These are phyloP conservation scores for Tangachromis dhanisi DNA, from an alignment of 2,113 vertebrate species.

Conservation along the genomic window DNA sequence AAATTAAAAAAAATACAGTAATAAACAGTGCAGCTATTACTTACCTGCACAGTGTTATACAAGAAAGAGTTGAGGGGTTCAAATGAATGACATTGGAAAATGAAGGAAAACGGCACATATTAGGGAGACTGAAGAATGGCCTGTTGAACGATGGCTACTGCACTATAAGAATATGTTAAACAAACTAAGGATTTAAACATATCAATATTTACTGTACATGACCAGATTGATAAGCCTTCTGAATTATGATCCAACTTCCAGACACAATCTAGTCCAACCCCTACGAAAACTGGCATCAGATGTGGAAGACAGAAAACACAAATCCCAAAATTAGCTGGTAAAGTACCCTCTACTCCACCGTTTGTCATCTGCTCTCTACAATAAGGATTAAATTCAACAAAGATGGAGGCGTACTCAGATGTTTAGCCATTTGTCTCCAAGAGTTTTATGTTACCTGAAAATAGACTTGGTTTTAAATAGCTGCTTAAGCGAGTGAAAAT, in stretches of 20 bases:
- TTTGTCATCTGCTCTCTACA: slow-evolving; percentile 30
- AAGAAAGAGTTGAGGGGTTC: neutral
- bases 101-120: neutral
- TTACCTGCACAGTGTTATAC: slow-evolving; percentile 29
- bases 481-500: neutral
- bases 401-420: slow-evolving; percentile 64
- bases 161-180: neutral
- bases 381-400: slow-evolving; percentile 63
- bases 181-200: neutral
- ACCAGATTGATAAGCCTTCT: slow-evolving; percentile 14
- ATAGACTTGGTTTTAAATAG: slow-evolving; percentile 5
- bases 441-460: slow-evolving; percentile 57
- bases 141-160: neutral
- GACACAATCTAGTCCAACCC: slow-evolving; percentile 44
- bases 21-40: slow-evolving; percentile 11
- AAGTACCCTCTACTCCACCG: slow-evolving; percentile 29
- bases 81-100: slow-evolving; percentile 22
- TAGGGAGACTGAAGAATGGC: neutral
- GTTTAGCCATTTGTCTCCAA: slow-evolving; percentile 45
- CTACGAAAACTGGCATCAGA: slow-evolving; percentile 69
- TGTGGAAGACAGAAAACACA: slow-evolving; percentile 58
- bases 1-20: neutral
- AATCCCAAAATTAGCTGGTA: slow-evolving; percentile 70
- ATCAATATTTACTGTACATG: neutral
- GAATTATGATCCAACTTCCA: slow-evolving; percentile 50